phyloP scores from a whole-genome alignment of 2,113 vertebrate genomes.

The Podiceps cristatus region DNA sequence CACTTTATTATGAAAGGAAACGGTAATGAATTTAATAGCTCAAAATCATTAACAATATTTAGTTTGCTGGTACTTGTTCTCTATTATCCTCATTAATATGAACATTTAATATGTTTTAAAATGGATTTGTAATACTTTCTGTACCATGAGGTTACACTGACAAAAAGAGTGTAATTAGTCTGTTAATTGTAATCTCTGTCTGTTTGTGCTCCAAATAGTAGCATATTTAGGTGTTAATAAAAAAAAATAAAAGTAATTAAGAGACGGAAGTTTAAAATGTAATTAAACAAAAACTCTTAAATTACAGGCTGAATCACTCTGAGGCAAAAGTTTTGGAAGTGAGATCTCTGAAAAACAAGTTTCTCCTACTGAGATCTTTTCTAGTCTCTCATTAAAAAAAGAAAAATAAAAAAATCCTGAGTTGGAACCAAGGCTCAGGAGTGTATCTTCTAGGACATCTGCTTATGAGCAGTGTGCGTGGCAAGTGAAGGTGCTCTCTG shows the following conservation, averaged over 20 bases:
- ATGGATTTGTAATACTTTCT: conserved; percentile 89
- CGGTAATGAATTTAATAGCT: conserved; percentile 96
- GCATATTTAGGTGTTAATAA: conserved; percentile 81
- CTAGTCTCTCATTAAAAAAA: not conserved
- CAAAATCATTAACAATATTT: conserved; percentile 95
- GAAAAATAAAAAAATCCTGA: not conserved
- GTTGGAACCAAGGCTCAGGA: not conserved
- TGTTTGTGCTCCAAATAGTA: conserved; percentile 82
- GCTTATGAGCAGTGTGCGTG: not conserved
- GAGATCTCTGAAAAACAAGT: conserved; percentile 43
- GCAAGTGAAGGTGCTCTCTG: not conserved
- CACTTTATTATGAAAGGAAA: conserved; percentile 93
- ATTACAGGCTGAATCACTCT: conserved; percentile 17
- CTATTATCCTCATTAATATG: conserved; percentile 90
- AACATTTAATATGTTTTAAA: conserved; percentile 91
- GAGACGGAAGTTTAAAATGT: conserved; percentile 78
- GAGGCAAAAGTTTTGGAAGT: conserved; percentile 52
- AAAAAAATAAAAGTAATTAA: conserved; percentile 69
- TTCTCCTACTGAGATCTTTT: not conserved
- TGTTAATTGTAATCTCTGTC: conserved; percentile 84
- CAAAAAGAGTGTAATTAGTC: conserved; percentile 84
- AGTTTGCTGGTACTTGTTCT: conserved; percentile 87
- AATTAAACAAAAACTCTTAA: conserved; percentile 75
- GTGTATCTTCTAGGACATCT: not conserved
- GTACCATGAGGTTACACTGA: conserved; percentile 82